Evolutionary conservation across 2,113 vertebrate genomes (phyloP).

Genomic region (Muscicapa adusta): DNA sequence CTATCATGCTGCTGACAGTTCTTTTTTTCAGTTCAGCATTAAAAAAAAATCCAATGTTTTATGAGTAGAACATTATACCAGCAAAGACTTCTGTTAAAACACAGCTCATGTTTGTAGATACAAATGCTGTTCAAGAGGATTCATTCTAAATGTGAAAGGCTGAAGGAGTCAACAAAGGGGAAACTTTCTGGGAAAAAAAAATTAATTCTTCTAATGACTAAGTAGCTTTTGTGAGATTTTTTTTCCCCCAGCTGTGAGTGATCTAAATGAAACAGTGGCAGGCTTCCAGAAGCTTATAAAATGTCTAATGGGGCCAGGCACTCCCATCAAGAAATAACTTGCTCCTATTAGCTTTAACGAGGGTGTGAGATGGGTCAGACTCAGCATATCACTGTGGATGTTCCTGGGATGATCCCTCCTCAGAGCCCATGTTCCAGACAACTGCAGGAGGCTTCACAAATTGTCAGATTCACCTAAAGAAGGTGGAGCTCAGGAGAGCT

Average conservation of each 20-base stretch:
- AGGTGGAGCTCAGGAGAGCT: not conserved
- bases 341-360: not conserved
- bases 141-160: not conserved
- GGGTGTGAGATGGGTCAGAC: not conserved
- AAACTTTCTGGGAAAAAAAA: not conserved
- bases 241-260: not conserved
- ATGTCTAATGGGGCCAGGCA: not conserved
- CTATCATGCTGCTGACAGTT: not conserved
- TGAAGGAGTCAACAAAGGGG: not conserved
- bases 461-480: not conserved
- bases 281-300: slow-evolving; percentile 42
- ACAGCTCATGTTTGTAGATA: not conserved
- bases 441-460: not conserved
- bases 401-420: not conserved
- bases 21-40: not conserved
- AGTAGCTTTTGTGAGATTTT: not conserved
- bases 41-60: not conserved
- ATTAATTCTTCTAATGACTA: not conserved
- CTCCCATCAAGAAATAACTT: slow-evolving; percentile 27
- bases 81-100: not conserved
- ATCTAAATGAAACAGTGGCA: slow-evolving; percentile 40
- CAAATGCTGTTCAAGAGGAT: not conserved
- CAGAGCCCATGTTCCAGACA: not conserved
- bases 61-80: not conserved
- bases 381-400: not conserved